phyloP scores from a whole-genome alignment of 2,888 invertebrate species.

The Hipparchia sbordonii region DNA sequence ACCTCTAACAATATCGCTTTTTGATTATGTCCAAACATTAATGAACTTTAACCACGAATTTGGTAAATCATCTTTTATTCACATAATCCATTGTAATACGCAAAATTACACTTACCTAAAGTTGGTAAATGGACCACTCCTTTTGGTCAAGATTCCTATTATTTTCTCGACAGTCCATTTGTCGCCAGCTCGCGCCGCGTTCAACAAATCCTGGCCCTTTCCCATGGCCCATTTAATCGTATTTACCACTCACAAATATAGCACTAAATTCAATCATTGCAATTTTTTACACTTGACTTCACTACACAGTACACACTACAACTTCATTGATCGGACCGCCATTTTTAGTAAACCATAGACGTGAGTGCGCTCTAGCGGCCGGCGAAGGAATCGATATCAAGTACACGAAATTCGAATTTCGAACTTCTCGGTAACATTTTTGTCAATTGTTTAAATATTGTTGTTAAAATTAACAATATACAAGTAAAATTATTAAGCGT shows the following conservation, averaged over 20 bases:
- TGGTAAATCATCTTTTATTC: not conserved
- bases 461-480: not conserved
- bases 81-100: slow-evolving; percentile 7
- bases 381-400: slow-evolving; percentile 67
- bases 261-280: slow-evolving; percentile 73
- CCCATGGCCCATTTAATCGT: slow-evolving; percentile 88
- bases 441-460: not conserved
- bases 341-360: slow-evolving; percentile 80
- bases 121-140: slow-evolving; percentile 94
- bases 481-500: too few relatives aligned
- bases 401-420: slow-evolving; percentile 25
- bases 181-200: slow-evolving; percentile 97
- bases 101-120: slow-evolving; percentile 85
- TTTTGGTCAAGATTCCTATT: slow-evolving; percentile 92
- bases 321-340: slow-evolving; percentile 91
- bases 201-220: slow-evolving; percentile 97
- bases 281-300: slow-evolving; percentile 79
- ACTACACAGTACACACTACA: slow-evolving; percentile 82
- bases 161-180: slow-evolving; percentile 94
- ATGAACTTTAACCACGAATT: not conserved
- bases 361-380: slow-evolving; percentile 78
- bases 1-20: slow-evolving; percentile 50
- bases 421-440: slow-evolving; percentile 19
- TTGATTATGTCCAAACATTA: slow-evolving; percentile 17
- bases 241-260: slow-evolving; percentile 75